Evolutionary conservation across 2,113 vertebrate species (phyloP), one percentile per base, ranked within the genome.

Genomic region (Grus americana): DNA sequence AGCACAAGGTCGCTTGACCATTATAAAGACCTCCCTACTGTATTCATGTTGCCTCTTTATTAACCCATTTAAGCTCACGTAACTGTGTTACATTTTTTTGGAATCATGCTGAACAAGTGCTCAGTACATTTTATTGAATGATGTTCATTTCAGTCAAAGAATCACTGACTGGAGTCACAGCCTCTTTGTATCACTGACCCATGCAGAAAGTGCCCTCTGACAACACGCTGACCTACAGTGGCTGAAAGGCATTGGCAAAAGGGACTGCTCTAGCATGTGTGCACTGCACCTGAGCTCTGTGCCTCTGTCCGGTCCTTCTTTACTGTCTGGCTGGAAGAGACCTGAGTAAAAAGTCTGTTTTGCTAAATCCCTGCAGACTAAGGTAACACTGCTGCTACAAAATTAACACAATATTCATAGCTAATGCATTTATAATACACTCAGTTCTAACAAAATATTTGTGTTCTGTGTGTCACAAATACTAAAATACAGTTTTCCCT

Each of bases 261-360:
- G 21, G 10, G 29, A 42, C 23, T 15, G 1, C 26, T 47, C 40
- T 13, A 7, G 12, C 12, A 15, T 0, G 0, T 12, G 30, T 42
- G 61, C 26, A 7, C 14, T 11, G 40, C 50, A 78, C 17, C 50
- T 58, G 63, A 86, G 58, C 46, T 61, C 14, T 10, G 5, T 7
- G 14, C 26, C 26, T 68, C 57, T 79, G 40, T 8, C 24, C 62
- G 49, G 11, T 6, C 10, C 4, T 30, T n/a, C 15, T 20, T 58
- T 50, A 14, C 11, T 40, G 15, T 36, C 36, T 12, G 29, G 5
- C 29, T 73, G 50, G 52, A 71, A 95, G 57, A 58, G 3, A 4
- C n/a, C 46, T 20, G 8, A 70, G 3, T 7, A 42, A 74, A 27
- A 73, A 3, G 6, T 34, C 21, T 62, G 17, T 7, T 84, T 63